These are phyloP conservation scores for Oceanites oceanicus DNA, from an alignment of 2,113 vertebrate genomes.

Conservation along the genomic window DNA sequence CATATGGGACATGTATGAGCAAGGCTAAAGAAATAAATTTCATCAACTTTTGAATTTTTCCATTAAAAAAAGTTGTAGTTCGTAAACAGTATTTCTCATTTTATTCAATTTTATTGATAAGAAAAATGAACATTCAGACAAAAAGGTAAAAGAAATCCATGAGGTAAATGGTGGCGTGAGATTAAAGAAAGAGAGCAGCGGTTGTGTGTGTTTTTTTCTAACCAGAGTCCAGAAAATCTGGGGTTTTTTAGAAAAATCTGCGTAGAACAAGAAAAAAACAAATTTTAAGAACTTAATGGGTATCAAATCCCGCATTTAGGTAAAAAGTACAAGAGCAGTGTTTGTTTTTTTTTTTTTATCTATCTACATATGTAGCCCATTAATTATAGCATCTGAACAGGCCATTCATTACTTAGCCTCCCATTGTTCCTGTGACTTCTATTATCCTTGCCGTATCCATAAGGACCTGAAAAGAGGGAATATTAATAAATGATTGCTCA, in stretches of 20 bases:
- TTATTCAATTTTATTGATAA: background rate
- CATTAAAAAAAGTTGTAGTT: background rate
- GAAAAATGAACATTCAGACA: background rate
- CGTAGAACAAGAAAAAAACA: background rate
- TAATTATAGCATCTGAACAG: background rate
- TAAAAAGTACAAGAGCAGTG: background rate
- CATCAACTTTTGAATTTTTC: background rate
- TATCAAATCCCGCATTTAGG: background rate
- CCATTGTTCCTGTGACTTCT: background rate
- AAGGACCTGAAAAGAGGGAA: background rate
- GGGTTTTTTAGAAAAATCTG: background rate
- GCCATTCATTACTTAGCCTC: background rate
- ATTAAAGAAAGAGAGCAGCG: background rate
- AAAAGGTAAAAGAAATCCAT: background rate
- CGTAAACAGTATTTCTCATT: background rate
- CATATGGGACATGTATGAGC: background rate
- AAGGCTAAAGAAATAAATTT: background rate
- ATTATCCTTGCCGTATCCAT: background rate
- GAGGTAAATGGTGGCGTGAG: accelerated
- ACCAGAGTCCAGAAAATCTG: background rate
- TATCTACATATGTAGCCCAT: background rate
- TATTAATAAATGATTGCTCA: background rate
- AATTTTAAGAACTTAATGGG: background rate
- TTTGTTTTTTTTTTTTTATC: background rate
- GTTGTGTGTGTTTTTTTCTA: background rate